A percentile compares a stretch with the other conserved stretches of the same genome.
These are phyloP conservation scores for Potamarius usumacintae DNA, from an alignment of 2,113 vertebrate genomes.

Conservation along the genomic window DNA sequence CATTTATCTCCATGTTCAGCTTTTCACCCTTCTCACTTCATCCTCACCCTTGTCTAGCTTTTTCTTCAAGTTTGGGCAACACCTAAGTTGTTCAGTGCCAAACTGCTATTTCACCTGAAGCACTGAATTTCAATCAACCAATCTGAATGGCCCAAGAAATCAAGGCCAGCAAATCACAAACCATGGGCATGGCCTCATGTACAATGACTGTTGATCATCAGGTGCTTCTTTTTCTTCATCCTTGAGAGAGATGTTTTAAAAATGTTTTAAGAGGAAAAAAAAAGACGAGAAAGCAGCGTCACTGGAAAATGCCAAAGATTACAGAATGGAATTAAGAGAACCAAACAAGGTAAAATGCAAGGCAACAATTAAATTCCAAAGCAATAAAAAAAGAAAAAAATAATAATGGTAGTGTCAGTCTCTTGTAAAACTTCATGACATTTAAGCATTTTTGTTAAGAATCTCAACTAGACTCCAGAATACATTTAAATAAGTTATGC, in stretches of 20 bases:
- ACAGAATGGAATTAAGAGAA: background rate
- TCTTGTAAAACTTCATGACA: background rate
- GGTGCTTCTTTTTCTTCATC: background rate
- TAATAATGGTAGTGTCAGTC: background rate
- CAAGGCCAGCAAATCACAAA: slow-evolving; percentile 31
- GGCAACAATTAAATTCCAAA: background rate
- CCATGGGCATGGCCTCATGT: background rate
- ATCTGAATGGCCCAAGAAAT: slow-evolving; percentile 14
- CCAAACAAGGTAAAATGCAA: background rate
- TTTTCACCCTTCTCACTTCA: background rate
- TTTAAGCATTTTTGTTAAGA: background rate
- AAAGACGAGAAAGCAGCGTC: background rate
- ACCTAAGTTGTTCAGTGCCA: background rate
- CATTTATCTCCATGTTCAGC: background rate
- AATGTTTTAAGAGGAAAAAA: background rate
- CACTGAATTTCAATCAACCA: background rate
- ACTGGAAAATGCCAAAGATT: background rate
- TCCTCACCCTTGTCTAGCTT: background rate
- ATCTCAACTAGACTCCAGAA: background rate
- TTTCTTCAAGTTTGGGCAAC: background rate
- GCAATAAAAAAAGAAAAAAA: background rate
- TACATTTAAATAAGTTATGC: background rate
- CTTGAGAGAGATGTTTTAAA: background rate
- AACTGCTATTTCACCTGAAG: slow-evolving; percentile 46
- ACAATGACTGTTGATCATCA: background rate